Conservation (phyloP, 1,140 invertebrate genomes). For the Drosophila auraria region DNA sequence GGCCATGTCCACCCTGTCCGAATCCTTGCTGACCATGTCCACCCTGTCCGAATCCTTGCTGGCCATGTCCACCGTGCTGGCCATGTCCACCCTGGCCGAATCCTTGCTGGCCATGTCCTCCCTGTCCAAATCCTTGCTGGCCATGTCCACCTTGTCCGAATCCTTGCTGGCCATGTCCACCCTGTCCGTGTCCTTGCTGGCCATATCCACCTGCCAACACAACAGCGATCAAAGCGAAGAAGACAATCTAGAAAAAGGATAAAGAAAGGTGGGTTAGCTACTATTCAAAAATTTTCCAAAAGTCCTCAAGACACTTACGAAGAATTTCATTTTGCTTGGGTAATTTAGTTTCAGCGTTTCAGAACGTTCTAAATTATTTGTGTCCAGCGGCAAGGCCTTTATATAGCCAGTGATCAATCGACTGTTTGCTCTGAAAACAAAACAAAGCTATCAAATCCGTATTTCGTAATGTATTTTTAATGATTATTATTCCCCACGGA, state of each 20-base stretch:
- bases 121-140: constrained; percentile 8
- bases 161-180: constrained; percentile 45
- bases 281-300: not conserved
- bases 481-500: constrained; percentile 1
- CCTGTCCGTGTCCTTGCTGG: constrained; percentile 34
- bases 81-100: constrained; percentile 27
- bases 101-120: constrained; percentile 36
- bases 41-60: constrained; percentile 20
- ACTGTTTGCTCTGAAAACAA: not conserved
- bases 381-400: constrained; percentile 15
- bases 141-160: constrained; percentile 27
- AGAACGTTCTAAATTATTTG: constrained; percentile 27
- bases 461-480: constrained; percentile 8
- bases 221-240: constrained; percentile 57
- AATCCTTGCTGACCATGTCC: constrained; percentile 40
- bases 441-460: constrained; percentile 23
- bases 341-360: constrained; percentile 16
- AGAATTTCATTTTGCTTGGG: constrained; percentile 56
- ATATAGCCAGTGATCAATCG: constrained; percentile 16
- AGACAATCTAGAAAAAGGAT: constrained; percentile 36
- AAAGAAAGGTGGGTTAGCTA: not conserved
- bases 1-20: constrained; percentile 29
- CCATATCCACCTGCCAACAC: constrained; percentile 32
- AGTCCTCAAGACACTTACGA: constrained; percentile 30
- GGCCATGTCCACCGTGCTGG: constrained; percentile 17